Conservation (phyloP, 2,113 vertebrate species). For the Antigone vipio region DNA sequence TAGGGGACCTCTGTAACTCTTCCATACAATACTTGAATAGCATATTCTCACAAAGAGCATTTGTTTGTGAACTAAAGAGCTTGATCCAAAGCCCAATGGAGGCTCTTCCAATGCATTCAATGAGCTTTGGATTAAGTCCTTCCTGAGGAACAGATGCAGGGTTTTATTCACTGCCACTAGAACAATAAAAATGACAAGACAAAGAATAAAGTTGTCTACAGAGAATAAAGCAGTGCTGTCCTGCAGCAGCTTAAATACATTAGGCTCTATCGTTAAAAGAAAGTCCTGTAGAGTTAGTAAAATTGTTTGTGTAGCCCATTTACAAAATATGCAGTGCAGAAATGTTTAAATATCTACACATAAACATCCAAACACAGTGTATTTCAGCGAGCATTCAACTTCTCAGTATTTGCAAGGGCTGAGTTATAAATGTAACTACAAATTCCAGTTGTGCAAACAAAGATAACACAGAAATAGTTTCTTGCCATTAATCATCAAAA, state of each 20-base stretch:
- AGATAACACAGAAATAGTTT: background rate
- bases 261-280: background rate
- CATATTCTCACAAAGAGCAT: constrained; percentile 21
- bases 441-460: background rate
- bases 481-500: background rate
- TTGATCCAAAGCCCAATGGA: constrained; percentile 15
- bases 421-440: background rate
- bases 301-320: constrained; percentile 3
- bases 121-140: constrained; percentile 52
- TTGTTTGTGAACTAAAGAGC: constrained; percentile 34
- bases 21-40: constrained; percentile 14
- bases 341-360: background rate
- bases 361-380: background rate
- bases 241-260: constrained; percentile 7
- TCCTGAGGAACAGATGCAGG: constrained; percentile 53
- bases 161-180: constrained; percentile 16
- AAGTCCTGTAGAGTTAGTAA: background rate
- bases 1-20: constrained; percentile 4
- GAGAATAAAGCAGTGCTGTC: constrained; percentile 14
- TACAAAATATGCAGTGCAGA: background rate
- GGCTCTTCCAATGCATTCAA: constrained; percentile 32
- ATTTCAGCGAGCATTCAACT: background rate
- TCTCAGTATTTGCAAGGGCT: background rate
- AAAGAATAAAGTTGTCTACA: constrained; percentile 31
- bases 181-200: constrained; percentile 48